phyloP scores from a whole-genome alignment of 1,140 invertebrate species.

The Drosophila dunni region DNA sequence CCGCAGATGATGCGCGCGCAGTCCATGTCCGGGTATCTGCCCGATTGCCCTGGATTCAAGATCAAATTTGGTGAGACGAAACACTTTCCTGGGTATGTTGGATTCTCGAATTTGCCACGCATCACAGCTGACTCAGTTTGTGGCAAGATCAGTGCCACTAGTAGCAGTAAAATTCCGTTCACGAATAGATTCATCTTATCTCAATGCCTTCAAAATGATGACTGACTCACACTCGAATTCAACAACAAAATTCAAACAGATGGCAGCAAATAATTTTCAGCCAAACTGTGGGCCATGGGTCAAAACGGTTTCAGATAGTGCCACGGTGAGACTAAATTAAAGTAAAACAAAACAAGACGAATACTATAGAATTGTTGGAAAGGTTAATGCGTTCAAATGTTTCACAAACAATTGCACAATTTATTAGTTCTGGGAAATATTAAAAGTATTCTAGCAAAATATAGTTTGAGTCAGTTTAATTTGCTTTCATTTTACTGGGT shows the following conservation, averaged over 20 bases:
- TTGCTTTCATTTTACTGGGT: too few species aligned
- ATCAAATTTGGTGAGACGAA: conserved; percentile 14
- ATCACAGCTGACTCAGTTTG: conserved; percentile 19
- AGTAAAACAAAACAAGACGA: neutral
- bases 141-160: neutral
- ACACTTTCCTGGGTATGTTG: conserved; percentile 35
- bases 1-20: conserved; percentile 26
- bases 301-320: conserved; percentile 21
- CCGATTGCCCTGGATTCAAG: conserved; percentile 10
- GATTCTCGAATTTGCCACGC: conserved; percentile 7
- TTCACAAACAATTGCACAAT: neutral
- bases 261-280: neutral
- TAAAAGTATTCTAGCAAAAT: neutral
- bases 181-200: conserved; percentile 32
- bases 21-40: conserved; percentile 10
- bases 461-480: neutral
- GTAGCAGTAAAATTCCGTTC: conserved; percentile 23
- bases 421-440: neutral
- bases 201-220: conserved; percentile 1
- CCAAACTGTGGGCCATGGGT: neutral
- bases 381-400: neutral
- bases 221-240: conserved; percentile 17
- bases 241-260: neutral
- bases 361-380: neutral
- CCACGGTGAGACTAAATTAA: conserved; percentile 1